These are phyloP conservation scores for Micromussa lordhowensis DNA, from an alignment of 92 coral and sea anemone genomes.

Conservation along the genomic window DNA sequence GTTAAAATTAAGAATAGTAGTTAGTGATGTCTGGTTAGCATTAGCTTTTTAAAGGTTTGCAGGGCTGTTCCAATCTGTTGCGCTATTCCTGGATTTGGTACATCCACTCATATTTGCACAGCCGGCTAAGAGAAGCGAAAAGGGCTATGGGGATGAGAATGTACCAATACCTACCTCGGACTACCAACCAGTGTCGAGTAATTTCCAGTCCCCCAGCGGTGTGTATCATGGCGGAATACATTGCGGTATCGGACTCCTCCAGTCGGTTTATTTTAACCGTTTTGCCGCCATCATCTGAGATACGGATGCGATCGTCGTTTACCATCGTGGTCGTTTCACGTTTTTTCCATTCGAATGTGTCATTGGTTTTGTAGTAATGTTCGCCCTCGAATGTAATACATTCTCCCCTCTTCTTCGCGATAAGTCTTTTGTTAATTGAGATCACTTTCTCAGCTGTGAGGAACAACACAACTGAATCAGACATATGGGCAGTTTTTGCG, in stretches of 20 bases:
- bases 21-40: neutral
- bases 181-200: slow-evolving; percentile 86
- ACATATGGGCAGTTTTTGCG: neutral
- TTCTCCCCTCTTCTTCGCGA: slow-evolving; percentile 75
- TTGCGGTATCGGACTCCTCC: slow-evolving; percentile 73
- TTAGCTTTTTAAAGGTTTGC: neutral
- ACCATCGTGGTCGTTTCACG: slow-evolving; percentile 28
- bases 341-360: slow-evolving; percentile 63
- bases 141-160: neutral
- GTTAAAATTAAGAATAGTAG: neutral
- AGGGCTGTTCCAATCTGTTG: neutral
- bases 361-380: slow-evolving; percentile 58
- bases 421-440: slow-evolving; percentile 59
- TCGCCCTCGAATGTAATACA: slow-evolving; percentile 67
- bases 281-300: slow-evolving; percentile 47
- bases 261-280: slow-evolving; percentile 62
- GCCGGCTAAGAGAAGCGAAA: neutral
- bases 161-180: slow-evolving; percentile 66
- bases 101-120: neutral
- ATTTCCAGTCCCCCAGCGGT: slow-evolving; percentile 78
- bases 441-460: slow-evolving; percentile 29
- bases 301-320: slow-evolving; percentile 12
- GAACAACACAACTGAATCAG: neutral
- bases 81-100: neutral
- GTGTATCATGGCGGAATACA: slow-evolving; percentile 74